Base-by-base conservation (phyloP, 2,888 invertebrate genomes). In the Myathropa florea region DNA sequence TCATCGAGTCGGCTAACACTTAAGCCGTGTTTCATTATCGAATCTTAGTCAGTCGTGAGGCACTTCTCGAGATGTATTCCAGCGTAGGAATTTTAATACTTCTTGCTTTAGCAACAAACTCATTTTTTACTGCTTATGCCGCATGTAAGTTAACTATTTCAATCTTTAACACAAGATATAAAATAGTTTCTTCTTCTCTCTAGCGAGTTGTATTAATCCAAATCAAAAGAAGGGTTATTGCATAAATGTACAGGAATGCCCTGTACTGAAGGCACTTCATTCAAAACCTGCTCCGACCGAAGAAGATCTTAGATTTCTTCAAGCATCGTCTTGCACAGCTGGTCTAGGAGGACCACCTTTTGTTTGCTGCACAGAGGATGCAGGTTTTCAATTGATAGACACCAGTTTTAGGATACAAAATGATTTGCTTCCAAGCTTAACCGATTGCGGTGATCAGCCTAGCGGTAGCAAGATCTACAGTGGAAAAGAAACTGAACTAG, bases 401-500 rank as follows among this genome's bases (percentile, higher is more conserved):
- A 2, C n/a, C 39, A n/a, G n/a, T 14, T 21, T 30, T 10, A 67
- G 55, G 23, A 9, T 80, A 4, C 7, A 10, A 7, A 78, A 71
- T 9, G 75, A 88, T 36, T 63, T 84, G 30, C 28, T 89, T 14
- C 89, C 89, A 7, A 61, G 64, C 3, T 23, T 76, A 21, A 76
- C 75, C 9, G 28, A 78, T 12, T 91, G 91, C 87, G 91, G 91
- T 21, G 85, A 88, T 12, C 82, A 89, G 24, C 82, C 89, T 2
- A 83, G 90, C 78, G 91, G 91, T 14, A 93, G 94, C 89, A 93
- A 94, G 88, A 95, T 95, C 73, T 93, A 94, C 21, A 95, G 95
- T 0, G 95, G 95, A 0, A 92, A 92, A 30, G 90, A 90, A 61
- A 93, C 95, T 0, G 94, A 94, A 0, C 89, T 95, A 1, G 94